Conservation (phyloP, 2,888 invertebrate genomes). For the Agriopis leucophaearia region DNA sequence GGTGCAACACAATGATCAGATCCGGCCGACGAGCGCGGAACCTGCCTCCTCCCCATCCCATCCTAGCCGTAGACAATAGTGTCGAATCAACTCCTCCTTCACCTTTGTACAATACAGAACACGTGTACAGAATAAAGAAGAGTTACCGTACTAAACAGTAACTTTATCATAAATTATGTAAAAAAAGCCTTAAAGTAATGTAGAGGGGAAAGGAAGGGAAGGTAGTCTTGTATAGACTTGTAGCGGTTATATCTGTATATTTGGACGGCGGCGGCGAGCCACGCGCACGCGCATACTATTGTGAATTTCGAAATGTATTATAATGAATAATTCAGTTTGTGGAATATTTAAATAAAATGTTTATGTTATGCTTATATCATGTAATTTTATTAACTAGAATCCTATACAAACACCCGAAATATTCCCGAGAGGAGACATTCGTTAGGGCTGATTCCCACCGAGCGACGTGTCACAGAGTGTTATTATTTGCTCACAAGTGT, state of each 20-base stretch:
- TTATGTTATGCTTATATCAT: conserved; percentile 77
- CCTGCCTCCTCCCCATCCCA: too few species aligned
- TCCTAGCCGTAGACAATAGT: conserved; percentile 7
- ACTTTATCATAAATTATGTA: conserved; percentile 55
- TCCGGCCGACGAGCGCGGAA: neutral
- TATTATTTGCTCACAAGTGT: too few species aligned
- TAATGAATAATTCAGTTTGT: conserved; percentile 76
- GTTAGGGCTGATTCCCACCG: neutral
- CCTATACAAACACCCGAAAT: neutral
- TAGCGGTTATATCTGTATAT: conserved; percentile 61
- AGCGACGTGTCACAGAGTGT: too few species aligned
- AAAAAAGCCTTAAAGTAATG: conserved; percentile 60
- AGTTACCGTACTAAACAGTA: conserved; percentile 38
- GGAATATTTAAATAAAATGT: conserved; percentile 83
- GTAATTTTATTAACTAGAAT: conserved; percentile 52
- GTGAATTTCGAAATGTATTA: conserved; percentile 72
- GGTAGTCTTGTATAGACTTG: conserved; percentile 38
- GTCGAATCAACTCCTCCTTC: neutral
- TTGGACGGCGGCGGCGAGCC: conserved; percentile 48
- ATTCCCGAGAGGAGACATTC: neutral
- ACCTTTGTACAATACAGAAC: neutral
- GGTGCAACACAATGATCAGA: conserved; percentile 8
- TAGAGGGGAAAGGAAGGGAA: conserved; percentile 9
- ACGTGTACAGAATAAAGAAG: conserved; percentile 48
- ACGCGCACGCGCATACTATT: conserved; percentile 24